Evolutionary conservation across 1,140 invertebrate genomes (phyloP), one percentile per base, ranked within the genome.

Genomic region (Pseudomyrmex cubaensis): DNA sequence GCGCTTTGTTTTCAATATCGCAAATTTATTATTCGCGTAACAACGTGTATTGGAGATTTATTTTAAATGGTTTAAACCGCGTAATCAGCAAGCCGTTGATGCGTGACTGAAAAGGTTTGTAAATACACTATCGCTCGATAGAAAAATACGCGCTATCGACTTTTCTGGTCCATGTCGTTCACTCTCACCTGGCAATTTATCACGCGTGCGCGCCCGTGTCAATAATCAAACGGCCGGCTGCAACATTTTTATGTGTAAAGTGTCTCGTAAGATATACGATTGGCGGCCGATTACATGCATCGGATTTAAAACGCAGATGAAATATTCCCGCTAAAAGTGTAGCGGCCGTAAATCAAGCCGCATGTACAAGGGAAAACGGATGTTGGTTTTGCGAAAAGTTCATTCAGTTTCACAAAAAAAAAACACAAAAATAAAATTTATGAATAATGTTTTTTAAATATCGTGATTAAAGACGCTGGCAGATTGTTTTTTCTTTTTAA

Each of bases 211-310:
- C 76, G 54, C 44, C 50, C 57, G 78, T n/a, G 72, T 75, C 70
- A 44, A 35, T 63, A 82, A 82, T 82, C 78, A 82, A 75, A 82
- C 70, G 50, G 59, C 78, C 17, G 78, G 17, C 69, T 64, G 78
- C 61, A 25, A 82, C 75, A 82, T 82, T 82, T 82, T 82, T 74
- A 75, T 56, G 46, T 75, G 78, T 82, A 75, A 82, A 75, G 57
- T 56, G 78, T 75, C 72, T 5, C 61, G 50, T 48, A 48, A 75
- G 78, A 82, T 82, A 82, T 82, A 82, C 70, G 78, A 82, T 82
- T 74, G 69, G 48, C 63, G 63, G 64, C 64, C 54, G 76, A 57
- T 80, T 80, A 70, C 75, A 56, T 46, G 46, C 22, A 22, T 66
- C 52, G 66, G 76, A 48, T 80, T 69, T 80, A 78, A 72, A 70